Conservation (phyloP, 2,113 vertebrate genomes). For the Lamprotornis superbus region DNA sequence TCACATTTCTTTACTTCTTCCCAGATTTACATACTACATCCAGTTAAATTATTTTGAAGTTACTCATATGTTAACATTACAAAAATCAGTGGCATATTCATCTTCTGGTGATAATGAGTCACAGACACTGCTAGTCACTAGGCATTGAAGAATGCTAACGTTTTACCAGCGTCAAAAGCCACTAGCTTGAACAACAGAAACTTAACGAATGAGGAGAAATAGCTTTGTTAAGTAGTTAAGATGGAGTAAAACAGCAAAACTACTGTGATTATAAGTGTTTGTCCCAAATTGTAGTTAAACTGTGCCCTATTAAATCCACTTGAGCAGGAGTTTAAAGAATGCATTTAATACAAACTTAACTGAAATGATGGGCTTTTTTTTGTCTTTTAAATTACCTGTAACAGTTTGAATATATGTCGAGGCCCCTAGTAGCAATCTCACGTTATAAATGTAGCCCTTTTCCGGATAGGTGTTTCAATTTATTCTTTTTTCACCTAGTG, state of each 20-base stretch:
- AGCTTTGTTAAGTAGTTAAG: background rate
- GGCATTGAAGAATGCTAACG: background rate
- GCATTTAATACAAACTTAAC: background rate
- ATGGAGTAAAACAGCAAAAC: background rate
- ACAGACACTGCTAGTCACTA: constrained; percentile 18
- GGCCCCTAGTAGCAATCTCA: background rate
- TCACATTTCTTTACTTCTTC: background rate
- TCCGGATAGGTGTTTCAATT: fast-evolving
- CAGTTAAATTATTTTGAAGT: background rate
- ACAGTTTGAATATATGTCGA: background rate
- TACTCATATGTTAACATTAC: background rate
- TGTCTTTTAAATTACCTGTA: background rate
- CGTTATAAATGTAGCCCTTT: background rate
- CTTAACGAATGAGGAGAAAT: background rate
- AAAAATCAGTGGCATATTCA: background rate
- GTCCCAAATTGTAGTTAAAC: background rate
- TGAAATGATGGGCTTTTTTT: background rate
- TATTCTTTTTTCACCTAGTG: background rate
- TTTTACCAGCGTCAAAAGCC: background rate
- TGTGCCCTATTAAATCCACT: background rate
- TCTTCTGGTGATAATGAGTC: constrained; percentile 60
- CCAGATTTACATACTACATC: background rate
- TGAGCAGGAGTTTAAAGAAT: background rate
- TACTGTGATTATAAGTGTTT: background rate
- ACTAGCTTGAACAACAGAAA: background rate